A percentile compares a stretch with the other conserved stretches of the same genome.
These are phyloP conservation scores for Calameuta pallipes DNA, from an alignment of 2,888 invertebrate species.

Conservation along the genomic window DNA sequence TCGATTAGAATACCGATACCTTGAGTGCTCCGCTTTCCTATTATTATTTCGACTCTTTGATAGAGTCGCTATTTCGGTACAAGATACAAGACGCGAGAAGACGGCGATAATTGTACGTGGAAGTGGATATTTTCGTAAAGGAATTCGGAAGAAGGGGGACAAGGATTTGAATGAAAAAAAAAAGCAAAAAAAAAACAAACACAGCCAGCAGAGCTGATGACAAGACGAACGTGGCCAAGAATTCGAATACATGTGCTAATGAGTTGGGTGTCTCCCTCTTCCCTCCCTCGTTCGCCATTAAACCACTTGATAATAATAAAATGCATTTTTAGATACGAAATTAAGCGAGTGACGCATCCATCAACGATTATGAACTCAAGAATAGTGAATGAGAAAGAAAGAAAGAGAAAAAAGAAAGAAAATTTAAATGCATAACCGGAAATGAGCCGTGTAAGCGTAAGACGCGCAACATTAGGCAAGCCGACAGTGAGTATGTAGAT, in stretches of 20 bases:
- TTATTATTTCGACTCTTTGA: not conserved
- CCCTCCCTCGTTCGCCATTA: not conserved
- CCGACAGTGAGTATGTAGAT: not conserved
- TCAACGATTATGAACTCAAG: not conserved
- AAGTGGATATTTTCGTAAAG: slow-evolving; percentile 32
- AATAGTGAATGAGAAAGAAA: not conserved
- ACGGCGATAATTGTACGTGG: not conserved
- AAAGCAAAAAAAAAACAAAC: no score
- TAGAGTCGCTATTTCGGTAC: not conserved
- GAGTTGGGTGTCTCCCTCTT: slow-evolving; percentile 21
- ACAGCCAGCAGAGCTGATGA: slow-evolving; percentile 28
- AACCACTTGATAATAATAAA: not conserved
- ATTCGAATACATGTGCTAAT: slow-evolving; percentile 38
- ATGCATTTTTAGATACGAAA: not conserved
- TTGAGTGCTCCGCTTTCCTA: not conserved
- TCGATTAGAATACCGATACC: not conserved
- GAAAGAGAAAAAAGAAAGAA: not conserved
- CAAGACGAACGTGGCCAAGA: slow-evolving; percentile 36
- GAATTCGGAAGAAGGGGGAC: slow-evolving; percentile 25
- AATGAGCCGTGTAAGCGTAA: not conserved
- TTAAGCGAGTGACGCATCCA: not conserved
- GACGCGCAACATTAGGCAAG: not conserved
- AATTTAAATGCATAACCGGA: not conserved
- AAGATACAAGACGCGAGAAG: not conserved
- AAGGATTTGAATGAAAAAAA: not conserved